Evolutionary conservation across 2,888 invertebrate genomes (phyloP), one percentile per base, ranked within the genome.

Genomic region (Carterocephalus palaemon): DNA sequence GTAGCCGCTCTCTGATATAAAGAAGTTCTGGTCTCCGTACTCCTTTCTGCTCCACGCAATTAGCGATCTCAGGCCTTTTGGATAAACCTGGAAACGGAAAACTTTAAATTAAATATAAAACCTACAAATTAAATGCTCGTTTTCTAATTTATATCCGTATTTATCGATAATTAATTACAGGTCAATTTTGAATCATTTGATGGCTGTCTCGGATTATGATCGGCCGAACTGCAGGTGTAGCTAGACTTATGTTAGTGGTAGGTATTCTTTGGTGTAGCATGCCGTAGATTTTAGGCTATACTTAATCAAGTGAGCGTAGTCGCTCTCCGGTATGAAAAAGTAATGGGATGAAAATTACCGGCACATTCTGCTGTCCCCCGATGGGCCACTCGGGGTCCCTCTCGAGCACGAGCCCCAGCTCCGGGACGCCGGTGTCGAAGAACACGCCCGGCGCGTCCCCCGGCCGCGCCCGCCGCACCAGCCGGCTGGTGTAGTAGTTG

Each of bases 401-500:
- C 0, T 49, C 36, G 5, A 62, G 4, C 2, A 57, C 52, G 0
- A 53, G 62, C 3, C 57, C 46, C 10, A 73, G 28, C 5, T 72
- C 70, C 0, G 57, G 50, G 0, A 56, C 48, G 2, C 62, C 57
- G 1, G 49, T 60, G 1, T 59, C 1, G 78, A 56, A 0, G 74
- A 70, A 50, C 62, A 65, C 0, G 47, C 2, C 0, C 17, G 33
- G 0, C 58, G 9, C 4, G n/a, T 56, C 46, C 12, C 75, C 73
- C 3, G 45, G 1, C 56, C 73, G 3, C 43, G 55, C 54, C 24
- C 33, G 52, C 15, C 70, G 64, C 1, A 81, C 73, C 22, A 84
- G 23, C 17, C 65, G 62, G 1, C 87, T 79, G 0, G 89, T 86
- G 65, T 92, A 92, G 59, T 90, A 88, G 60, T 92, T 92, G 15